Evolutionary conservation across 2,113 vertebrate species (phyloP).

Genomic region (Ictalurus furcatus): DNA sequence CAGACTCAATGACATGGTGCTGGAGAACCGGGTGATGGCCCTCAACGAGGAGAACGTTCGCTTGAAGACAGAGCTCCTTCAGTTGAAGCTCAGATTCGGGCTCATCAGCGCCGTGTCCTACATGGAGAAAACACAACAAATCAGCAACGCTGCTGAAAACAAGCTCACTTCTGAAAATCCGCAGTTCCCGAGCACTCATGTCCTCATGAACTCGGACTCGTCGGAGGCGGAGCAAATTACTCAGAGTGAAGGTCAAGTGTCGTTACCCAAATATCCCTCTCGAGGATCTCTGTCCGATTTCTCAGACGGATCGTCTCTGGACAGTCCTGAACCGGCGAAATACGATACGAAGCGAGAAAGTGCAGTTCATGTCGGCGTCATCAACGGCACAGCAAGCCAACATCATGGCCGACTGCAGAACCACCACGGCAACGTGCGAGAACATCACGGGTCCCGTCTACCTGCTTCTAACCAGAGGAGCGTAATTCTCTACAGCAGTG

Average conservation of each 20-base stretch:
- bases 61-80: conserved; percentile 78
- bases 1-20: conserved; percentile 80
- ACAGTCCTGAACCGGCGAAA: conserved; percentile 73
- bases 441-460: conserved; percentile 57
- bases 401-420: conserved; percentile 64
- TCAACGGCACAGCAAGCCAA: conserved; percentile 52
- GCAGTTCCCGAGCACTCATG: conserved; percentile 72
- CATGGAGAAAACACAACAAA: conserved; percentile 78
- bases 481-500: conserved; percentile 74
- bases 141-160: conserved; percentile 48
- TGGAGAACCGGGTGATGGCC: conserved; percentile 79
- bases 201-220: conserved; percentile 79
- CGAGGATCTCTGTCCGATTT: conserved; percentile 78
- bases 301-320: conserved; percentile 78
- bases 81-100: conserved; percentile 80
- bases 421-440: conserved; percentile 54
- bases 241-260: conserved; percentile 64
- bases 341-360: conserved; percentile 70
- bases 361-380: conserved; percentile 55
- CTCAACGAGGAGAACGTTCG: conserved; percentile 80
- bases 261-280: conserved; percentile 74
- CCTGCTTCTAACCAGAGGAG: conserved; percentile 68
- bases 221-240: conserved; percentile 77
- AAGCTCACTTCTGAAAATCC: conserved; percentile 50
- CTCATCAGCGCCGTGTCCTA: conserved; percentile 77